Conservation (phyloP, 2,888 invertebrate genomes). For the Steinernema carpocapsae region DNA sequence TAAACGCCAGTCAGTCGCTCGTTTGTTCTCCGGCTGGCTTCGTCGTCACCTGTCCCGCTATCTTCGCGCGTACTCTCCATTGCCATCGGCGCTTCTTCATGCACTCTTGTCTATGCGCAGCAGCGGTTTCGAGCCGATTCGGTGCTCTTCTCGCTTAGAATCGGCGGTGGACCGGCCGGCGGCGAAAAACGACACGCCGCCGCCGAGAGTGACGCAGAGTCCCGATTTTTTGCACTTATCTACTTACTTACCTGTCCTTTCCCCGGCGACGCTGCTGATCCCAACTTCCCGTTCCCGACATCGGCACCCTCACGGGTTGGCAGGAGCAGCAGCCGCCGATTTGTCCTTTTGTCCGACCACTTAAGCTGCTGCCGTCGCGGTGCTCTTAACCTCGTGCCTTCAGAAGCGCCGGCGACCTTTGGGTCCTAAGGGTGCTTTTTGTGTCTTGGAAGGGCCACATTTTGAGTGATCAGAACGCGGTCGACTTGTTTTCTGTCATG, state of each 20-base stretch:
- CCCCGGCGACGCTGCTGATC: background rate
- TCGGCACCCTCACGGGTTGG: background rate
- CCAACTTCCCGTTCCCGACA: constrained; percentile 7
- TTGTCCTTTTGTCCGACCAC: background rate
- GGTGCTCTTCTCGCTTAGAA: background rate
- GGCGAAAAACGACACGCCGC: constrained; percentile 6
- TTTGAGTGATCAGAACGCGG: constrained; percentile 12
- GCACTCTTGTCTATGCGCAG: background rate
- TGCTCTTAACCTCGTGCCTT: background rate
- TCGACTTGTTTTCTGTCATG: background rate
- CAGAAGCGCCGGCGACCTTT: background rate
- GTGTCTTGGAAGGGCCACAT: background rate
- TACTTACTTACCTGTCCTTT: background rate
- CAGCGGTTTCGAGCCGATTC: background rate
- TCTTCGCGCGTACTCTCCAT: constrained; percentile 1
- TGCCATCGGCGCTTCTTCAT: constrained; percentile 3
- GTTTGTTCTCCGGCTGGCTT: background rate
- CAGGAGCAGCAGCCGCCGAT: background rate
- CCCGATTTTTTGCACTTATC: constrained; percentile 25
- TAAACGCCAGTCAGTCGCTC: background rate
- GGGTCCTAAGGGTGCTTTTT: background rate
- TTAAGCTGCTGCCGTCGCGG: too few species aligned
- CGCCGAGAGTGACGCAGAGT: constrained; percentile 12
- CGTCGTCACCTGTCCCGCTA: constrained; percentile 15
- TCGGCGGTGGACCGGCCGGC: background rate